Evolutionary conservation across 1,140 invertebrate species (phyloP), one percentile per base, ranked within the genome.

Genomic region (Pteromalus puparum): DNA sequence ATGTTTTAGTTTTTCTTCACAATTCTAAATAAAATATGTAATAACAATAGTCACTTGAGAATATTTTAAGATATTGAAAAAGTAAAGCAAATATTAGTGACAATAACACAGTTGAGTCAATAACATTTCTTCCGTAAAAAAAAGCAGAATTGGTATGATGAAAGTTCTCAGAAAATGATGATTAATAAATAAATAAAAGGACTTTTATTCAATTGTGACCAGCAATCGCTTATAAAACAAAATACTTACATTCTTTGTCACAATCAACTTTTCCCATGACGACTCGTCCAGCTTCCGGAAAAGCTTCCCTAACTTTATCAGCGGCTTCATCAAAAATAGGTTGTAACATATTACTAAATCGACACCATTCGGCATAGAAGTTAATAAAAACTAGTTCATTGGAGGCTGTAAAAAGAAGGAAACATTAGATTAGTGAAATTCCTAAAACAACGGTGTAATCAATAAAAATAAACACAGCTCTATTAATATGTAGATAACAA

Each of bases 311-410:
- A 78, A 99, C 94, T 95, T 97, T 97, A 88, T 97, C 96, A 28
- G 98, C 97, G 46, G 98, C 97, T 93, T 99, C 98, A 93, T 99
- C 98, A 94, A 99, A 99, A 90, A 99, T 97, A 46, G 99, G 99
- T 88, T 97, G 97, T 89, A 99, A 94, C 91, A 99, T 95, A 94
- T 99, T 99, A 94, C 98, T 99, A 93, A 97, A 97, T 88, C 96
- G 95, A 94, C 97, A 99, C 98, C 98, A 99, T 91, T 99, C 98
- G 15, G 98, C 99, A 94, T 99, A 99, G 93, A 99, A 99, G 93
- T 99, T 99, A 86, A 99, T 97, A 93, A 99, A 97, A 79, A 99
- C 98, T 92, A 99, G 93, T 94, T 99, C 98, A 95, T 98, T 98
- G 78, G 96, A 96, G 84, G 96, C 98, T 99, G 94, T 86, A 96